Evolutionary conservation across 2,797 vertebrate species (phyloP).

Genomic region (Etheostoma nigrum): DNA sequence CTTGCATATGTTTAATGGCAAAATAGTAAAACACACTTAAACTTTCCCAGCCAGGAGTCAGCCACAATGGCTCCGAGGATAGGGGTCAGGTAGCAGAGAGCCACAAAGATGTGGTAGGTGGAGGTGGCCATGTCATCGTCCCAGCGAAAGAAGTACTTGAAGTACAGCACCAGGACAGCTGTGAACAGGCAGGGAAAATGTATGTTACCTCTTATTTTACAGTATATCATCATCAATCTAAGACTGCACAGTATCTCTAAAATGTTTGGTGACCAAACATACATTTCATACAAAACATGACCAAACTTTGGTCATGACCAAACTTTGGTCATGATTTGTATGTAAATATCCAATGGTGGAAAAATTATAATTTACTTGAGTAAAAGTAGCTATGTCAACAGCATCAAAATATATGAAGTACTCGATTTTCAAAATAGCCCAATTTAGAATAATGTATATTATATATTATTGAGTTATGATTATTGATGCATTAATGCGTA

Average conservation of each 20-base stretch:
- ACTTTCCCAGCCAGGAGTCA: constrained; percentile 97
- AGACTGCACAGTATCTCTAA: not conserved
- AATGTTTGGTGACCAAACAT: not conserved
- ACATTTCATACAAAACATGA: no score
- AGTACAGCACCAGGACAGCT: constrained; percentile 95
- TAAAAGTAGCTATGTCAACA: not conserved
- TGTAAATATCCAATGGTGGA: not conserved
- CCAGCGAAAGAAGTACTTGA: constrained; percentile 91
- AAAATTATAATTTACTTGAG: not conserved
- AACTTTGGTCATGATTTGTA: not conserved
- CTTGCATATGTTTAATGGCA: not conserved
- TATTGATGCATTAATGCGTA: no score
- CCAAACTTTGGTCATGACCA: no score
- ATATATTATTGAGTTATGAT: no score
- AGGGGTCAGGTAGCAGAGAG: constrained; percentile 93
- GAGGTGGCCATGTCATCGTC: constrained; percentile 88
- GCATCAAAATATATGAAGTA: no score
- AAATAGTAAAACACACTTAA: constrained; percentile 87
- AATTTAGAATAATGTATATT: no score
- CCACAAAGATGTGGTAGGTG: constrained; percentile 94
- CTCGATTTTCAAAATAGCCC: no score
- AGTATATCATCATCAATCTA: not conserved
- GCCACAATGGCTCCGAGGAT: constrained; percentile 94
- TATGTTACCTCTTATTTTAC: not conserved
- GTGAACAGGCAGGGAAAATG: constrained; percentile 31